These are phyloP conservation scores for Neostethus bicornis DNA, from an alignment of 2,797 vertebrate genomes.

Conservation along the genomic window DNA sequence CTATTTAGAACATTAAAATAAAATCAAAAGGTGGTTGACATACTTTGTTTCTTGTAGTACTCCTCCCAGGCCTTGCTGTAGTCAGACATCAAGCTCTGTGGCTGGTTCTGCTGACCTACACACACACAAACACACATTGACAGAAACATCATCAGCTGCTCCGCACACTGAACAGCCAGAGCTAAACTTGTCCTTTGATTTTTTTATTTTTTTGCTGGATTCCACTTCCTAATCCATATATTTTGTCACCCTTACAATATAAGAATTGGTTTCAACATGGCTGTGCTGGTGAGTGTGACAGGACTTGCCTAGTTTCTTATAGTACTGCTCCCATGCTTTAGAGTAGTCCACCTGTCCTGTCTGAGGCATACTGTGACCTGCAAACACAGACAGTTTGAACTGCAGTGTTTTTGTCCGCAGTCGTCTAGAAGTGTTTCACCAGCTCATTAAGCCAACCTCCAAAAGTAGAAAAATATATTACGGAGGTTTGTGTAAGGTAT, in stretches of 20 bases:
- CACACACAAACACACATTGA: slow-evolving; percentile 19
- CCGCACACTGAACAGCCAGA: background rate
- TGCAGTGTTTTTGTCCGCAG: background rate
- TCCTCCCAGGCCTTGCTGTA: slow-evolving; percentile 97
- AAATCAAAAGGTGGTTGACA: too few relatives aligned
- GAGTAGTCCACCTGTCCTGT: slow-evolving; percentile 73
- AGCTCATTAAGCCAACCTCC: too few relatives aligned
- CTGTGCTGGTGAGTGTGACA: background rate
- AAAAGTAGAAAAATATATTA: too few relatives aligned
- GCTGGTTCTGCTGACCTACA: slow-evolving; percentile 92
- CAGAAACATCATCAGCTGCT: background rate
- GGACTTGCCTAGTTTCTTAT: slow-evolving; percentile 65
- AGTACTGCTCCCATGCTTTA: slow-evolving; percentile 66
- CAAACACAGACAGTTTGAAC: slow-evolving; percentile 16
- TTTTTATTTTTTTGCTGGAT: too few relatives aligned
- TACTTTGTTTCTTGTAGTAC: slow-evolving; percentile 97
- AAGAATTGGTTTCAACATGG: background rate
- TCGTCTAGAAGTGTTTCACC: too few relatives aligned
- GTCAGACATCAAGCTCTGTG: slow-evolving; percentile 89
- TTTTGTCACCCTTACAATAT: too few relatives aligned
- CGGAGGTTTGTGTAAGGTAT: too few relatives aligned
- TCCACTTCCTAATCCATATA: too few relatives aligned
- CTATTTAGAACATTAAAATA: too few relatives aligned
- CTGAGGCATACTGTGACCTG: slow-evolving; percentile 71
- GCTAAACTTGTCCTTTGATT: too few relatives aligned